Evolutionary conservation across 2,113 vertebrate genomes (phyloP), one percentile per base, ranked within the genome.

Genomic region (Amia ocellicauda): DNA sequence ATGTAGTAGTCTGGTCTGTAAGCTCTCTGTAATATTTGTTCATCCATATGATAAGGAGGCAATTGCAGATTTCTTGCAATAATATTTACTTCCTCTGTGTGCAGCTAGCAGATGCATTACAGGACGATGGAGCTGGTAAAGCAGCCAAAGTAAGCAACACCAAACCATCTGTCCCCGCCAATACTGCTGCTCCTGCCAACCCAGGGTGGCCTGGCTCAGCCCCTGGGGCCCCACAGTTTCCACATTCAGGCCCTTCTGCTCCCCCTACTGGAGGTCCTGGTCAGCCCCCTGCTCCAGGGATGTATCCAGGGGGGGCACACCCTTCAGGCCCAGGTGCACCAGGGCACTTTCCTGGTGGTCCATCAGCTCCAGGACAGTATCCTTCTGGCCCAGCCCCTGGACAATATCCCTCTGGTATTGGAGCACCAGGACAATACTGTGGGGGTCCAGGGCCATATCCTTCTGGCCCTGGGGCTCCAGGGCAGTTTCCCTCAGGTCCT

Each of bases 71-170:
- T n/a, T n/a, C n/a, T n/a, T n/a, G n/a, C 45, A 20, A 19, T 56
- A 24, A 42, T 16, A 4, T 55, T 29, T 58, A 9, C 22, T 27
- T 36, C 60, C 2, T 59, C 31, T 9, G 29, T 1, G 1, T 73
- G 23, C 13, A 91, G 89, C 79, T 91, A 68, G 19, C 82, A 17
- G 89, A 91, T 64, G 89, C 89, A 14, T 79, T 91, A 55, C 68
- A 60, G 57, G 89, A 88, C 2, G 77, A 85, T 53, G 29, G 59
- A 47, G 29, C 74, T 0, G 63, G 77, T 55, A 64, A 82, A 60
- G 81, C 84, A 16, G 78, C 82, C 19, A 86, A 79, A 68, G 78
- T 63, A 1, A 70, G 76, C 3, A 75, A 86, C 74, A 80, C 66
- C 0, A 88, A 88, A 65, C 84, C 85, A 0, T 59, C 79, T 1